Conservation (phyloP, 1,140 invertebrate genomes). For the Cryptotermes secundus region DNA sequence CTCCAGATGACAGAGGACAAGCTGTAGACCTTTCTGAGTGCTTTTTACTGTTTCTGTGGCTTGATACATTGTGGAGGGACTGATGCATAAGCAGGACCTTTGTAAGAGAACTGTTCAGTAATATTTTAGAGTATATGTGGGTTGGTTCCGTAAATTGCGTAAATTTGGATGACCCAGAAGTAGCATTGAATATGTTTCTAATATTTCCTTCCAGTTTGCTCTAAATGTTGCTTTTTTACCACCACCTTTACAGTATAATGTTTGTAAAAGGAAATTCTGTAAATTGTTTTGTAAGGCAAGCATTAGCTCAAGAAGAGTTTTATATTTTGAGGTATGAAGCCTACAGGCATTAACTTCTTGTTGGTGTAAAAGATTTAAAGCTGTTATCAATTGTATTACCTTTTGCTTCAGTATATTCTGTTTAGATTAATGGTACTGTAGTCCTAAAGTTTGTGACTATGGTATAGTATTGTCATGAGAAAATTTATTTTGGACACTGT, state of each 20-base stretch:
- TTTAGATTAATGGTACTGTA: neutral
- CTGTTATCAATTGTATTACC: neutral
- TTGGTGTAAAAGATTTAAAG: neutral
- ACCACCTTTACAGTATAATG: neutral
- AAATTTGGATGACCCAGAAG: neutral
- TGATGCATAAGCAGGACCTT: neutral
- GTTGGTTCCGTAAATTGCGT: neutral
- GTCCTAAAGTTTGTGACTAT: too few relatives aligned
- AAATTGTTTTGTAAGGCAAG: neutral
- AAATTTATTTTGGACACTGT: too few relatives aligned
- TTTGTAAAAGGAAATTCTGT: neutral
- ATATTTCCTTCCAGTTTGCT: neutral
- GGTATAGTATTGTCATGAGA: too few relatives aligned
- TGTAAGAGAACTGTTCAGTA: neutral
- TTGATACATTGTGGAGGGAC: conserved; percentile 2
- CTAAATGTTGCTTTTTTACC: neutral
- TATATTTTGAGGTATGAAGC: too few relatives aligned
- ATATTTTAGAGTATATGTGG: neutral
- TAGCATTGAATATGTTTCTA: neutral
- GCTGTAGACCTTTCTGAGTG: neutral
- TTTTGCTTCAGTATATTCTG: neutral
- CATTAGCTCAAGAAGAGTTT: too few relatives aligned
- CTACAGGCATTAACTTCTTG: neutral
- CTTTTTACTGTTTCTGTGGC: neutral
- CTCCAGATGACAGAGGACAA: neutral